Conservation (phyloP, 2,888 invertebrate genomes). For the Pachymerium ferrugineum region DNA sequence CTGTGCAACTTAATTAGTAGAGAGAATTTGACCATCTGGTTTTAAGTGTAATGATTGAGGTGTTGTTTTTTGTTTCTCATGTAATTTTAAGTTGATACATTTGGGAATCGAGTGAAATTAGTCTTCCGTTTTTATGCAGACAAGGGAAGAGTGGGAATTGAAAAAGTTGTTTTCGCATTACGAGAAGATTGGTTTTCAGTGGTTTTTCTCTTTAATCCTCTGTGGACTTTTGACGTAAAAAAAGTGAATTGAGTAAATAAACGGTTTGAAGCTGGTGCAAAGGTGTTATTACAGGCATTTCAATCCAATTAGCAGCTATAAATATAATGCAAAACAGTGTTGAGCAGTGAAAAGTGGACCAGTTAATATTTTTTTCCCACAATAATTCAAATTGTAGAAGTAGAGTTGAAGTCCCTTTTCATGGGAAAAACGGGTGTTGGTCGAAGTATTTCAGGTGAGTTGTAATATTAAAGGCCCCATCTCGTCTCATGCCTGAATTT, state of each 20-base stretch:
- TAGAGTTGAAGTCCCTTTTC: constrained; percentile 3
- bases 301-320: constrained; percentile 24
- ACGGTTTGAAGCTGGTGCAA: not conserved
- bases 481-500: not conserved
- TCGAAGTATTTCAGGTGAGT: not conserved
- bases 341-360: constrained; percentile 4
- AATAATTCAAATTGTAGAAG: constrained; percentile 9
- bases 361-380: constrained; percentile 2
- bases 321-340: not conserved
- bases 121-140: not conserved
- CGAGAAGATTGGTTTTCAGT: not conserved
- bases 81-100: not conserved
- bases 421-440: constrained; percentile 7
- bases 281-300: constrained; percentile 19
- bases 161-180: not conserved
- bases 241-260: constrained; percentile 3
- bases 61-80: not conserved
- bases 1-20: constrained; percentile 21
- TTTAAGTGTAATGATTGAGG: not conserved
- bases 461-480: constrained; percentile 16
- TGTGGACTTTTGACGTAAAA: not conserved
- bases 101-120: not conserved
- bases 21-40: constrained; percentile 27
- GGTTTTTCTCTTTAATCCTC: not conserved
- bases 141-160: not conserved